Evolutionary conservation across 2,888 invertebrate species (phyloP), one percentile per base, ranked within the genome.

Genomic region (Pinctada fucata): DNA sequence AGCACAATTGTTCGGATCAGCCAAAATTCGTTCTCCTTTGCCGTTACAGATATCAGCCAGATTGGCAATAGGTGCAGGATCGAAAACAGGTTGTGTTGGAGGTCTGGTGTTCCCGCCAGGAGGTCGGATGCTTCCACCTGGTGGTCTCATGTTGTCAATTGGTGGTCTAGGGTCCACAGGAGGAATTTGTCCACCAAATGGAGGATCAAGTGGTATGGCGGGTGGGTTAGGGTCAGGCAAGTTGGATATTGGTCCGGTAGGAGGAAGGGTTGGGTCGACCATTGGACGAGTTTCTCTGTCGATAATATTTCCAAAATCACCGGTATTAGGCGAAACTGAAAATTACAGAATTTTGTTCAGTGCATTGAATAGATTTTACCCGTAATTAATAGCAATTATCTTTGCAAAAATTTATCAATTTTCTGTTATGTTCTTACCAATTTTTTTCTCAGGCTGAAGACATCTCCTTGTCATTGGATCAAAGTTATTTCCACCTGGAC

Each of bases 1-100:
- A 45, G 89, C 85, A 74, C 89, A 89, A 75, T 86, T 86, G n/a
- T 82, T 82, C 0, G 86, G 87, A 73, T 89, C 88, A 0, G 83
- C 80, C 31, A 87, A 16, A 0, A 85, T 48, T 3, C 79, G 78
- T 2, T 65, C 16, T 1, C 76, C 79, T 67, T 83, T 81, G 50
- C 76, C 72, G n/a, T 52, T 71, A 72, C 85, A 85, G 4, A 74
- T 31, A 8, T 49, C 50, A 31, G 65, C 45, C 49, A 72, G 50
- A 13, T 52, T 47, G 48, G 47, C 8, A 10, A 72, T 48, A 31
- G 71, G 51, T 49, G 31, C 50, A 45, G 68, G 16, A 45, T 31
- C 6, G 31, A 66, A 66, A 6, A 6, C 45, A 47, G 68, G 68
- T n/a, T 68, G 31, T 31, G 45, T 8, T 31, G 68, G 68, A 45